A percentile compares a stretch with the other conserved stretches of the same genome.
phyloP scores from a whole-genome alignment of 2,113 vertebrate genomes.

The Notarius lentiginosus region DNA sequence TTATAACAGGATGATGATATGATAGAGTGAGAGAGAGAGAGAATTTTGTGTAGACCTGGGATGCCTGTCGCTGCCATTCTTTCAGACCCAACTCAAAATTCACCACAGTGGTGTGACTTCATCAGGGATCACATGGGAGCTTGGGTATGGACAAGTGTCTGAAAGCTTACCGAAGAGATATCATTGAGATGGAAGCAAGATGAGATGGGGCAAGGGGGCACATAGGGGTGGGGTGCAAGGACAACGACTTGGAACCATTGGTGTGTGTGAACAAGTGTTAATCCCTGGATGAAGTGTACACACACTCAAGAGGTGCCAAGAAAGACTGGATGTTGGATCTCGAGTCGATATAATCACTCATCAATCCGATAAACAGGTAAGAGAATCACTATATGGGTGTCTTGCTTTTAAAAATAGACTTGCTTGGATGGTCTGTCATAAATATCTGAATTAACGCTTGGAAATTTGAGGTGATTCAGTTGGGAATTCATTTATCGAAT shows the following conservation, averaged over 20 bases:
- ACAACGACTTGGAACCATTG: conserved; percentile 22
- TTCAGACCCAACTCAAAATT: conserved; percentile 69
- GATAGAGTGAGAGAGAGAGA: not conserved
- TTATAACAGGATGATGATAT: not conserved
- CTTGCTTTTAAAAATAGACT: not conserved
- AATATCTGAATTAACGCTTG: not conserved
- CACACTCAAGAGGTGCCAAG: conserved; percentile 35
- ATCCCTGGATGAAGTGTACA: conserved; percentile 57
- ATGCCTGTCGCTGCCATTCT: conserved; percentile 61
- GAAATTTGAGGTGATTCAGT: not conserved
- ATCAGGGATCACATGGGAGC: conserved; percentile 51
- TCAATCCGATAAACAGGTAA: conserved; percentile 28
- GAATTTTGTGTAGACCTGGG: not conserved
- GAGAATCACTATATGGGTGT: not conserved
- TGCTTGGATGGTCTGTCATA: not conserved
- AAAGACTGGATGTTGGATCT: conserved; percentile 34
- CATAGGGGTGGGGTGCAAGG: conserved; percentile 15
- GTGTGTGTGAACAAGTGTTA: conserved; percentile 46
- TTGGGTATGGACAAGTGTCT: conserved; percentile 22
- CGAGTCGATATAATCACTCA: conserved; percentile 15
- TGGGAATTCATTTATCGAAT: not conserved
- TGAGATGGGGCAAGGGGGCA: not conserved
- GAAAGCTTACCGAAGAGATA: conserved; percentile 10
- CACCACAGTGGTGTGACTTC: conserved; percentile 70
- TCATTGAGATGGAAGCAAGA: conserved; percentile 13